Conservation (phyloP, 2,113 vertebrate genomes). For the Austrofundulus limnaeus region DNA sequence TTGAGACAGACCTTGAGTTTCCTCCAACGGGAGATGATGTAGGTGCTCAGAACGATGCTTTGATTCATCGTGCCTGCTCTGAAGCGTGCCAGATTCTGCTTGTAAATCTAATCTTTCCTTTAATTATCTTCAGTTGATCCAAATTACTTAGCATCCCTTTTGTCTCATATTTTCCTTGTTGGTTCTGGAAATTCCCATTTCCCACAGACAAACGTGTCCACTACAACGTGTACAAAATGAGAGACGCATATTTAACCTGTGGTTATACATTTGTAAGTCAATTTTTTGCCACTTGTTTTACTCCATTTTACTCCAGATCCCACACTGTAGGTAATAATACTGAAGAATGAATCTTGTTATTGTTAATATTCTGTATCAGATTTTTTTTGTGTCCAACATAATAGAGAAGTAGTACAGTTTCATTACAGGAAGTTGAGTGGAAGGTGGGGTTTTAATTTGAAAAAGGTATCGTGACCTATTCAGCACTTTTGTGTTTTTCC, state of each 20-base stretch:
- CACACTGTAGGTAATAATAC: neutral
- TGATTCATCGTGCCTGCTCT: neutral
- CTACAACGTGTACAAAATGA: neutral
- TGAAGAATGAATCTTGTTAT: neutral
- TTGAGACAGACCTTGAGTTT: constrained; percentile 22
- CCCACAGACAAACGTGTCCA: too few relatives aligned
- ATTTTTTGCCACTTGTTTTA: constrained; percentile 14
- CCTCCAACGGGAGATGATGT: constrained; percentile 8
- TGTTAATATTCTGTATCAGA: neutral
- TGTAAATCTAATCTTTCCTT: neutral
- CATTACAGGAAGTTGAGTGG: constrained; percentile 5
- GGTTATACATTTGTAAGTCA: too few relatives aligned
- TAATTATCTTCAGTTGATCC: constrained; percentile 30
- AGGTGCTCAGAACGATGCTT: neutral
- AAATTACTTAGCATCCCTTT: constrained; percentile 50
- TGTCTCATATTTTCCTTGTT: constrained; percentile 26
- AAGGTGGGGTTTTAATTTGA: constrained; percentile 11
- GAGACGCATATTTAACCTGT: constrained; percentile 12
- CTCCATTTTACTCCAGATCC: constrained; percentile 19
- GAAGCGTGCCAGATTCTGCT: neutral
- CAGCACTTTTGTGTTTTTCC: too few relatives aligned
- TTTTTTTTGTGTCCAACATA: neutral
- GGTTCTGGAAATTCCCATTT: neutral
- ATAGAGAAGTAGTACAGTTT: constrained; percentile 28
- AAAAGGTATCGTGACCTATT: neutral